Base-by-base conservation (phyloP, 2,888 invertebrate genomes). In the Tricholauxania praeusta region DNA sequence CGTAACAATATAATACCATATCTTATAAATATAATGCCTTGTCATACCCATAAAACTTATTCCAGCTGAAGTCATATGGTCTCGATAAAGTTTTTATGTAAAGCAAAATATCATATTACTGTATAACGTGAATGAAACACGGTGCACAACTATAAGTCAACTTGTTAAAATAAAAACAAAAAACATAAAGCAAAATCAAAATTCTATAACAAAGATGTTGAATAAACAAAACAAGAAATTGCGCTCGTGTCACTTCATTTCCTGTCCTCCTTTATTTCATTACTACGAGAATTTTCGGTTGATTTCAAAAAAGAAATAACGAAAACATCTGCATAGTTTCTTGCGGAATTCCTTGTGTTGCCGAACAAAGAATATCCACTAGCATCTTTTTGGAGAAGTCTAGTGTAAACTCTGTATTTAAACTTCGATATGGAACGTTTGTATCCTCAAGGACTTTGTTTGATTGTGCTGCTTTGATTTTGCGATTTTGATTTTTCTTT, bases 231-330 rank as follows among this genome's bases (percentile, higher is more conserved):
- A 66, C 72, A 78, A 78, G 80, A 83, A 82, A 83, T 68, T 68
- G 64, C 76, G 78, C 80, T 80, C 84, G 84, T 84, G 84, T 84
- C 84, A 84, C 80, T 83, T 79, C 80, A 82, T 82, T 83, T 84
- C 84, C 84, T 84, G 76, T 77, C 72, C 63, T 67, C 69, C 19
- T 66, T 75, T 39, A 39, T 39, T 39, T 7, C 39, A 39, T 1
- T 51, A 39, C 72, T 48, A 6, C 32, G 15, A 65, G 14, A 60
- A 48, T 51, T 19, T 28, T 73, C 60, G 57, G 74, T 78, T 78
- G 77, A 76, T 74, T 77, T 77, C 32, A 17, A 32, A 14, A 62
- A 47, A 39, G 12, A 49, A 64, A 15, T 48, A 64, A 64, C 51
- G 22, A 70, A 63, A 62, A 62, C 70, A 70, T 70, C 70, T 70